A percentile compares a stretch with the other conserved stretches of the same genome.
Evolutionary conservation across 2,797 vertebrate species (phyloP).

Genomic region (Manis pentadactyla): DNA sequence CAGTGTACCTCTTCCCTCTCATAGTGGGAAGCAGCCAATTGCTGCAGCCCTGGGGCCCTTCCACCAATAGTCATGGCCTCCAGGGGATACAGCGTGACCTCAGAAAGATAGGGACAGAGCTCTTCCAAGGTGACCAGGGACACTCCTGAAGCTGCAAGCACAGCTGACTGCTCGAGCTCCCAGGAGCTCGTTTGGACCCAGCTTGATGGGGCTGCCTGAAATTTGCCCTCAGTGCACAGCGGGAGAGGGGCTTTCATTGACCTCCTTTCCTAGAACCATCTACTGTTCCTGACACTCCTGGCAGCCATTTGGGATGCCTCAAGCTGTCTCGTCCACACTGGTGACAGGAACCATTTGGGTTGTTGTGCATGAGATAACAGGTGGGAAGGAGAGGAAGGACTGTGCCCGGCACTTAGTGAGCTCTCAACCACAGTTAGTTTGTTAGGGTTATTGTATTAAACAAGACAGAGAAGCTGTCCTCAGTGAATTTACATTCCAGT

Average conservation of each 20-base stretch:
- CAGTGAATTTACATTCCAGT: not conserved
- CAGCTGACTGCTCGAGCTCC: not conserved
- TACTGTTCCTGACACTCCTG: not conserved
- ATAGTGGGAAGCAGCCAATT: not conserved
- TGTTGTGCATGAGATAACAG: not conserved
- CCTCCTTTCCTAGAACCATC: not conserved
- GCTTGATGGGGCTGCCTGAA: no score
- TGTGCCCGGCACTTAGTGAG: no score
- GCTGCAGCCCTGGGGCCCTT: not conserved
- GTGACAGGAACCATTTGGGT: no score
- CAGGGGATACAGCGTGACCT: not conserved
- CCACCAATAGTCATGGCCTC: not conserved
- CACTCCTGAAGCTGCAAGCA: not conserved
- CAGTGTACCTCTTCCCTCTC: not conserved
- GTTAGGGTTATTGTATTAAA: not conserved
- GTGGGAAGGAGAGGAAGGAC: not conserved
- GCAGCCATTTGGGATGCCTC: not conserved
- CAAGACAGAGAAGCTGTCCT: not conserved
- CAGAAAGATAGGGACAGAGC: not conserved
- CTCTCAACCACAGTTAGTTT: not conserved
- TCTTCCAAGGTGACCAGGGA: not conserved
- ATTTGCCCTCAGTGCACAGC: not conserved
- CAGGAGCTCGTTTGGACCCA: not conserved
- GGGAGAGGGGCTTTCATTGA: not conserved
- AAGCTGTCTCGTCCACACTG: not conserved